Evolutionary conservation across 2,113 vertebrate genomes (phyloP).

Genomic region (Chascanopsetta lugubris): DNA sequence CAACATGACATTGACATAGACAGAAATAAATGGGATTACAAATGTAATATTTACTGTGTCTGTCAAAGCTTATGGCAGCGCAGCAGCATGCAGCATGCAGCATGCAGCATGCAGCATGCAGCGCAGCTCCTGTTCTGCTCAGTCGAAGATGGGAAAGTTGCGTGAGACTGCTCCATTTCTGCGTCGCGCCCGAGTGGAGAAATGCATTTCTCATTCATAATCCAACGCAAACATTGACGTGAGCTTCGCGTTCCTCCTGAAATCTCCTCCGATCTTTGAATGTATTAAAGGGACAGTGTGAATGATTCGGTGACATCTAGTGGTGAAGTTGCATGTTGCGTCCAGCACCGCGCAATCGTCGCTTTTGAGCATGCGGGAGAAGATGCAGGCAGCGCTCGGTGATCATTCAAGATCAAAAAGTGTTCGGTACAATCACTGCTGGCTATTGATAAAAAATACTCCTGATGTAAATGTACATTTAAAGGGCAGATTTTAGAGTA

Average conservation of each 20-base stretch:
- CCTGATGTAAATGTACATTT: too few relatives aligned
- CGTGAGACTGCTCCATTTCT: slow-evolving; percentile 20
- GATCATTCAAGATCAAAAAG: too few relatives aligned
- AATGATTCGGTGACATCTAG: too few relatives aligned
- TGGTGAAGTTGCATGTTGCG: too few relatives aligned
- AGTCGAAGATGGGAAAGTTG: background rate
- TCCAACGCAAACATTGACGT: slow-evolving; percentile 25
- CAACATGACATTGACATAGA: slow-evolving; percentile 4
- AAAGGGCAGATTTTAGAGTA: too few relatives aligned
- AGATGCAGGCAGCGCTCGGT: too few relatives aligned
- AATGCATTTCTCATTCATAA: slow-evolving; percentile 32
- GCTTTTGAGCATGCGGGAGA: too few relatives aligned
- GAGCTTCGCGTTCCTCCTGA: background rate
- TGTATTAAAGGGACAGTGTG: too few relatives aligned
- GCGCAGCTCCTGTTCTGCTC: slow-evolving; percentile 6
- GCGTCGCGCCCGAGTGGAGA: background rate
- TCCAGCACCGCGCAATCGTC: too few relatives aligned
- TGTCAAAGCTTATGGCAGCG: slow-evolving; percentile 16
- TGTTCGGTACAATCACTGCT: too few relatives aligned
- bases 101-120: background rate
- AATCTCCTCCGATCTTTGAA: background rate
- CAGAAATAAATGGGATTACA: slow-evolving; percentile 45
- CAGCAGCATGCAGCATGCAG: background rate
- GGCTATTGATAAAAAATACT: too few relatives aligned
- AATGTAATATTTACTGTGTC: slow-evolving; percentile 36